Evolutionary conservation across 2,797 vertebrate genomes (phyloP), one percentile per base, ranked within the genome.

Genomic region (Alfaro cultratus): DNA sequence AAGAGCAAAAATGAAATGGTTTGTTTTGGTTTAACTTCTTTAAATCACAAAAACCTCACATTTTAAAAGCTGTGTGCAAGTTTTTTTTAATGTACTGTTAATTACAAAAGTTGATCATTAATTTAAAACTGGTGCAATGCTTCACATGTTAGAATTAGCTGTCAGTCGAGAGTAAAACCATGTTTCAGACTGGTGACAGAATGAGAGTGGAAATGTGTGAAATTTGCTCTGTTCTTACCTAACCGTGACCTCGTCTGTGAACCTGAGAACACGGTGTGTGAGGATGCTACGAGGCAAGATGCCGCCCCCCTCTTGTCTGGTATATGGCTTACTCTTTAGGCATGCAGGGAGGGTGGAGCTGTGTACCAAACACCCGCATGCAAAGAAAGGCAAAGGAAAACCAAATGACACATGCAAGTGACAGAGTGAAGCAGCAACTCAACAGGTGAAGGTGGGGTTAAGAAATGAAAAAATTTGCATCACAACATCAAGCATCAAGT

Each of bases 301-400:
- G 81, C 86, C 75, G 77, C 91, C 90, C 91, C 83, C 89, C 86
- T 96, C 95, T 93, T 95, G 95, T 94, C 95, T 96, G 94, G 93
- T 93, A 89, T 94, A 85, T 39, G 93, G 83, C 92, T 95, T 96
- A 94, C 90, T 96, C 96, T 97, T 97, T 96, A 97, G 89, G 92
- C 95, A 96, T 96, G 96, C 96, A 91, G 97, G 97, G 92, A 98
- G 96, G 93, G 97, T 95, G 93, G 96, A 97, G 95, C 97, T 98
- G 90, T 85, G n/a, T 3, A n/a, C 80, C 89, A 73, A 81, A 26
- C 39, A 85, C 78, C 90, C 75, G 74, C 87, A 73, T 93, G 91
- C 92, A 94, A 88, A 87, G 82, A 79, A 86, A 78, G 81, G 79
- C 81, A 89, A 83, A 85, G 76, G 70, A 79, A 79, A 86, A 84